Conservation (phyloP, 2,888 invertebrate species). For the Hydropsyche betteni region DNA sequence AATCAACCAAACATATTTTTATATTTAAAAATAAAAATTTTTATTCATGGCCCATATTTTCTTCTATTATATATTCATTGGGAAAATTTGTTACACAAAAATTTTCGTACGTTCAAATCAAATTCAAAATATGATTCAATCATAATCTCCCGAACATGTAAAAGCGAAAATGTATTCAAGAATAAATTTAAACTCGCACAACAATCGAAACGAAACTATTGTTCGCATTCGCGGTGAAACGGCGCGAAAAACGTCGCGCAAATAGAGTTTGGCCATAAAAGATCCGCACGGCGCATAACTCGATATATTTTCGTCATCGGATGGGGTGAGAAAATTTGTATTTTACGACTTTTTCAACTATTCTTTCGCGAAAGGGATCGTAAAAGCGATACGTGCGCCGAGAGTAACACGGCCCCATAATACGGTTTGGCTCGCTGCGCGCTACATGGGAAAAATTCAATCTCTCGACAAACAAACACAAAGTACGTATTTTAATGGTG, state of each 20-base stretch:
- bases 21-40: too few species aligned
- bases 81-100: too few species aligned
- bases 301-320: constrained; percentile 40
- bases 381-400: constrained; percentile 26
- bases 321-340: constrained; percentile 35
- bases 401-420: background rate
- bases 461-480: constrained; percentile 13
- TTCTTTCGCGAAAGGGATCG: constrained; percentile 25
- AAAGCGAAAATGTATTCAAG: too few species aligned
- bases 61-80: too few species aligned
- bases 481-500: constrained; percentile 23
- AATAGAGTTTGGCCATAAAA: constrained; percentile 39
- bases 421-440: background rate
- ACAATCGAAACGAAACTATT: too few species aligned
- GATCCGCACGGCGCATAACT: constrained; percentile 29
- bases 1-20: too few species aligned
- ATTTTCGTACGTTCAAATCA: too few species aligned
- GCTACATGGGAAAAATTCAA: constrained; percentile 6
- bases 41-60: too few species aligned
- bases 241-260: constrained; percentile 5
- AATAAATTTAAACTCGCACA: too few species aligned
- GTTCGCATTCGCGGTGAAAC: too few species aligned
- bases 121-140: too few species aligned
- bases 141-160: too few species aligned
- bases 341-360: constrained; percentile 41